Percentiles rank a stretch among this genome's conserved stretches.
Evolutionary conservation across 2,797 vertebrate genomes (phyloP).

Genomic region (Vireo griseus): DNA sequence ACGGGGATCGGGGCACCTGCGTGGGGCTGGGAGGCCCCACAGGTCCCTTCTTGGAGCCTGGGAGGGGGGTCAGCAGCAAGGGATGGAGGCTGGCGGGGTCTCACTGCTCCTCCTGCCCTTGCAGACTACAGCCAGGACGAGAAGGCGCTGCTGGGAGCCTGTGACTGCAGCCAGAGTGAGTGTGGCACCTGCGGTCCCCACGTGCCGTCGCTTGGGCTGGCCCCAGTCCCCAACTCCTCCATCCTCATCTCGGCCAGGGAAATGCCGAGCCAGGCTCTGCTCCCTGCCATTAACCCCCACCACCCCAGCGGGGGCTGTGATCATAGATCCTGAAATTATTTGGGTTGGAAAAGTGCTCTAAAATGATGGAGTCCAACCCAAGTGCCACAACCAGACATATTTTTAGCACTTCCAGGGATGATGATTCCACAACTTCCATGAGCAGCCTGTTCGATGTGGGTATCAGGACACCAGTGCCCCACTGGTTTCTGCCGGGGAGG

Average conservation of each 20-base stretch:
- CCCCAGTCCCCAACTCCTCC: background rate
- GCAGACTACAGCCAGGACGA: slow-evolving; percentile 96
- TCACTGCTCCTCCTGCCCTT: background rate
- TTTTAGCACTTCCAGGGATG: background rate
- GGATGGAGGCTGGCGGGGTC: fast-evolving
- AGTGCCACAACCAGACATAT: background rate
- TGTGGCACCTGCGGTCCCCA: fast-evolving
- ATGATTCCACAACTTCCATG: background rate
- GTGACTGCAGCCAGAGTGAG: slow-evolving; percentile 92
- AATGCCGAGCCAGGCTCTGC: background rate
- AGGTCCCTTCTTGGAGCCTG: background rate
- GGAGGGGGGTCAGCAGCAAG: background rate
- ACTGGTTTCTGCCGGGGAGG: background rate
- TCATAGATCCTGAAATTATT: fast-evolving
- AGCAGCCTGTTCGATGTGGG: fast-evolving
- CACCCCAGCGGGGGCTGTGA: background rate
- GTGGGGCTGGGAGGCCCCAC: no score
- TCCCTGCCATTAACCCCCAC: background rate
- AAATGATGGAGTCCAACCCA: background rate
- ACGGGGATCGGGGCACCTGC: no score
- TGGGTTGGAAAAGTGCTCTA: background rate
- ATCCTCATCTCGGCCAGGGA: background rate
- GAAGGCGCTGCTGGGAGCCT: slow-evolving; percentile 90
- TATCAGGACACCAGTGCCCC: background rate
- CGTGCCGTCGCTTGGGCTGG: fast-evolving